Base-by-base conservation (phyloP, 1,140 invertebrate genomes). In the Pseudomyrmex cubaensis region DNA sequence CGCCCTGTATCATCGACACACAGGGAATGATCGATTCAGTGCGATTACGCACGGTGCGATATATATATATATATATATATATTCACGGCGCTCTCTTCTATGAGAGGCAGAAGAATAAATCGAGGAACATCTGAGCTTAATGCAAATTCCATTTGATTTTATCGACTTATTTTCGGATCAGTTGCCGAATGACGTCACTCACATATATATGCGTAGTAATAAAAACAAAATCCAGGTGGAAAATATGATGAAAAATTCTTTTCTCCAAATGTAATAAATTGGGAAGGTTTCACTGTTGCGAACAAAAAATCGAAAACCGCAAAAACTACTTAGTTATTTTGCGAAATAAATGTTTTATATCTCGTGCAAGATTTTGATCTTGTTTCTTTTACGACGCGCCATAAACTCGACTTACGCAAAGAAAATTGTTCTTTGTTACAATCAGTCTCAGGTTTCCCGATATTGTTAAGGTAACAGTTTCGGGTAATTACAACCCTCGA, bases 401-500 rank as follows among this genome's bases (percentile, higher is more conserved):
- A 57, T 20, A 17, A 72, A 61, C n/a, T 78, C 10, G 22, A 59
- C 8, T 57, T 77, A 20, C 17, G 56, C 13, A 56, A 20, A n/a
- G 13, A 57, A 20, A 56, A 22, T 12, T 13, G 15, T 70, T 10
- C 44, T 70, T 50, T 15, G 54, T 70, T 48, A 72, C 20, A 15
- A 3, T 48, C 12, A 46, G 52, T n/a, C 54, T 1, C 12, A 2
- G 12, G 8, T n/a, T 77, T 8, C 9, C 9, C 56, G 35, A 4
- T 7, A 22, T 12, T 22, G 44, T 80, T 35, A 13, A 56, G 22
- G 54, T 22, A 59, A n/a, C 20, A 78, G 13, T 70, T 17, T 44
- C 54, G 5, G 15, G 12, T 35, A 72, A 80, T 80, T 69, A 80
- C 66, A 72, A 59, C 10, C 22, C 15, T 10, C 46, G 44, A 72